A percentile compares a stretch with the other conserved stretches of the same genome.
These are phyloP conservation scores for Drosophila pandora DNA, from an alignment of 1,140 invertebrate species.

Conservation along the genomic window DNA sequence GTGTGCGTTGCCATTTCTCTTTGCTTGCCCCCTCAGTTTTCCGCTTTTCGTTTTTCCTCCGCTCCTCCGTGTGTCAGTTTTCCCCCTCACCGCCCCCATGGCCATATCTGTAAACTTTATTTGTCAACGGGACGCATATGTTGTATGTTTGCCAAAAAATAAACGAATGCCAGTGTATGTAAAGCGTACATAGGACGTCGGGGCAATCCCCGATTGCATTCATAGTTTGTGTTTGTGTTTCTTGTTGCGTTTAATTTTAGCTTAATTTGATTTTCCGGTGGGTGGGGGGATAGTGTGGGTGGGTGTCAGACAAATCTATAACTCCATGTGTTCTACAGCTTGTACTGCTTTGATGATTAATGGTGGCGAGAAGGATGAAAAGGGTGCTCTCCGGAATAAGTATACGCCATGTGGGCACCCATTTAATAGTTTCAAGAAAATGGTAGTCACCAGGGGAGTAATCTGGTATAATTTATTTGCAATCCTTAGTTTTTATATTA, in stretches of 20 bases:
- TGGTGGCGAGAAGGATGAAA: not conserved
- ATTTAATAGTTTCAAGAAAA: constrained; percentile 3
- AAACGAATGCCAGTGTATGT: constrained; percentile 46
- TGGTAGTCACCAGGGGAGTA: not conserved
- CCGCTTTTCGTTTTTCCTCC: constrained; percentile 8
- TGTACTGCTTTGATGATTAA: constrained; percentile 27
- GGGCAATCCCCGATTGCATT: constrained; percentile 26
- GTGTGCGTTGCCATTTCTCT: constrained; percentile 65
- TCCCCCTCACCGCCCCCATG: constrained; percentile 1
- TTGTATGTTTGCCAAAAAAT: constrained; percentile 73
- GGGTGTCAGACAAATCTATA: constrained; percentile 44
- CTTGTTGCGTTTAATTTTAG: constrained; percentile 65
- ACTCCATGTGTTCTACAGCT: constrained; percentile 28
- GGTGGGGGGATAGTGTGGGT: not conserved
- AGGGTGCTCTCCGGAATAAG: constrained; percentile 7
- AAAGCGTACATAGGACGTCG: constrained; percentile 7
- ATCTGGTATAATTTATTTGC: too few species aligned
- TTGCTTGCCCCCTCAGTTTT: constrained; percentile 4
- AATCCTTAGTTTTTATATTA: too few species aligned
- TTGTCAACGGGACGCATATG: constrained; percentile 79
- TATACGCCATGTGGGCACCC: constrained; percentile 14
- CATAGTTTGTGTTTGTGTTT: constrained; percentile 48
- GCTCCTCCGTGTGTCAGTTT: constrained; percentile 8
- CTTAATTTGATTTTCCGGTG: constrained; percentile 68
- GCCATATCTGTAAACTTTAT: constrained; percentile 75